phyloP scores from a whole-genome alignment of 2,113 vertebrate genomes.

The Pyrgilauda ruficollis region DNA sequence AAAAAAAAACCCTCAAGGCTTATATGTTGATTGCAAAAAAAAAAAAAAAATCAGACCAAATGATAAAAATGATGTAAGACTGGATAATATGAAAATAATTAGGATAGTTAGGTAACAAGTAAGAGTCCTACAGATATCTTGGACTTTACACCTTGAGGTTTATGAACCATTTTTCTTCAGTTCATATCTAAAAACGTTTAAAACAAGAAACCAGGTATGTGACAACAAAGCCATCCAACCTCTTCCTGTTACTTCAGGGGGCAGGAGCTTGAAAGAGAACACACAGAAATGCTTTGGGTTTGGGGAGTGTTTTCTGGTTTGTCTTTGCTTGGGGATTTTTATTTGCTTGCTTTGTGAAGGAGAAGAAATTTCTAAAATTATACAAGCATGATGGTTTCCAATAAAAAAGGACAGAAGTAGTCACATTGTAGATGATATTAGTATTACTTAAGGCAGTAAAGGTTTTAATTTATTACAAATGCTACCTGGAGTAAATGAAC shows the following conservation, averaged over 20 bases:
- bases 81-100: background rate
- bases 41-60: background rate
- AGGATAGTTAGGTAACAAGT: background rate
- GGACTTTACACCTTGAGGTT: background rate
- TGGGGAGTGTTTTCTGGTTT: background rate
- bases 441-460: background rate
- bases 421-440: background rate
- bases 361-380: background rate
- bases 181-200: background rate
- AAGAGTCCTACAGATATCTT: background rate
- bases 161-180: background rate
- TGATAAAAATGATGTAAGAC: accelerated
- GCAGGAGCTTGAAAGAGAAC: background rate
- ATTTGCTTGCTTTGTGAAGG: background rate
- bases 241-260: background rate
- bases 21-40: background rate
- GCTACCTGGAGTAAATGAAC: background rate
- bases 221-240: background rate
- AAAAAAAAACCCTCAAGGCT: background rate
- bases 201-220: background rate
- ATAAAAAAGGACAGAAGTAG: background rate
- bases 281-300: background rate
- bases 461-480: background rate
- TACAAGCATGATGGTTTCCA: background rate
- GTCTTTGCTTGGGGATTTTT: background rate